These are phyloP conservation scores for Lingula anatina DNA, from an alignment of 2,888 invertebrate species.

Conservation along the genomic window DNA sequence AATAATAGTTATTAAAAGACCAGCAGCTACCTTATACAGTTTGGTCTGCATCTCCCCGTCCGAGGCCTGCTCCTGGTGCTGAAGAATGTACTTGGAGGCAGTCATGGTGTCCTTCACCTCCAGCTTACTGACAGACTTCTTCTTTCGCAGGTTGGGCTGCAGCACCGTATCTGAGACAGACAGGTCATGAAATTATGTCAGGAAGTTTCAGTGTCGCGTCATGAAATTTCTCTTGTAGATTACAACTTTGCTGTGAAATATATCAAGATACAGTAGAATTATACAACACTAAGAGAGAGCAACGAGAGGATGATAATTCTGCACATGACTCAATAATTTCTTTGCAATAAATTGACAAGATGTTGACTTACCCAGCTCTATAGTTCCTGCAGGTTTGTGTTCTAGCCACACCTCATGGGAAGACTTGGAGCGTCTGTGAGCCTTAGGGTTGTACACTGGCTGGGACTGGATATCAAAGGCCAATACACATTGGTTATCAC, in stretches of 20 bases:
- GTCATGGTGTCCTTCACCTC: slow-evolving; percentile 68
- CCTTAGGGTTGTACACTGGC: slow-evolving; percentile 35
- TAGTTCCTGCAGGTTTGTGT: slow-evolving; percentile 68
- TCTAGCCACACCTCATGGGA: slow-evolving; percentile 81
- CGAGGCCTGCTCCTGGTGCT: slow-evolving; percentile 86
- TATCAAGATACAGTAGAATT: too few relatives aligned
- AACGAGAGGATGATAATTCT: too few relatives aligned
- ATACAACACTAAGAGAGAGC: too few relatives aligned
- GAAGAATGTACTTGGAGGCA: slow-evolving; percentile 81
- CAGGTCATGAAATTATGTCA: background rate
- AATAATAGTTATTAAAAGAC: background rate
- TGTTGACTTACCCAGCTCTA: slow-evolving; percentile 60
- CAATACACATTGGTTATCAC: too few relatives aligned
- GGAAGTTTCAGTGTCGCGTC: background rate
- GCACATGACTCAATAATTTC: too few relatives aligned
- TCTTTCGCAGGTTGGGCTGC: slow-evolving; percentile 74
- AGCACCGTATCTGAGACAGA: slow-evolving; percentile 65
- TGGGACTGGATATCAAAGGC: slow-evolving; percentile 15
- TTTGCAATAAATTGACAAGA: too few relatives aligned
- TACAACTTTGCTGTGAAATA: too few relatives aligned
- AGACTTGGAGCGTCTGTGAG: slow-evolving; percentile 76
- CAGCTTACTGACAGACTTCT: slow-evolving; percentile 76
- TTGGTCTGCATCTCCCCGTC: slow-evolving; percentile 91
- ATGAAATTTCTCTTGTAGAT: too few relatives aligned
- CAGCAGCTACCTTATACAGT: slow-evolving; percentile 69